These are phyloP conservation scores for Mus caroli DNA, from an alignment of 2,797 vertebrate species.

Conservation along the genomic window DNA sequence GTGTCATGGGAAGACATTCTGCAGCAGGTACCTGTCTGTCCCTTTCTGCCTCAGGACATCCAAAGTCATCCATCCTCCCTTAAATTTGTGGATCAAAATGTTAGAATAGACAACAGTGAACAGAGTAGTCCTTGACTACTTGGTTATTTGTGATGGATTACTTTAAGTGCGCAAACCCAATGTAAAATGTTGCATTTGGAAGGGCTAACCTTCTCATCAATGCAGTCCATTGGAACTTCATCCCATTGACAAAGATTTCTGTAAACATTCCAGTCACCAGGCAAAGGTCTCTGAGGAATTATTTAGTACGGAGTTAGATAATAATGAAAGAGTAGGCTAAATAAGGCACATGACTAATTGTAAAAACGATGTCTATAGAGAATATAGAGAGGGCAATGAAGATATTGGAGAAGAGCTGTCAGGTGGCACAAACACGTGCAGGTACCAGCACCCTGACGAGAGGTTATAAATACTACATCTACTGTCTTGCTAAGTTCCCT, in stretches of 20 bases:
- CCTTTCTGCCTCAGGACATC: neutral
- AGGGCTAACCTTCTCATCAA: neutral
- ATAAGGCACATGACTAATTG: neutral
- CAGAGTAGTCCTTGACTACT: neutral
- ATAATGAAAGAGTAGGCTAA: neutral
- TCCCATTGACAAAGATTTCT: conserved; percentile 12
- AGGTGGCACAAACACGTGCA: fast-evolving
- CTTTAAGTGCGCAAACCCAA: neutral
- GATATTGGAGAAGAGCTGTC: neutral
- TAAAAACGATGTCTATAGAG: neutral
- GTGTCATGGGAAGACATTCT: conserved; percentile 89
- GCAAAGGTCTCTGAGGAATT: conserved; percentile 24
- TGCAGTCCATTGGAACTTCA: neutral
- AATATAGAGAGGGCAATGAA: fast-evolving
- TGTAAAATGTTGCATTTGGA: neutral
- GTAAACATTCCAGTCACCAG: neutral
- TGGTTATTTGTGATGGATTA: neutral
- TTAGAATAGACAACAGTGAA: neutral
- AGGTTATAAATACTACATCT: no score
- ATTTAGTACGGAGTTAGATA: neutral
- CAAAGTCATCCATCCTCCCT: neutral
- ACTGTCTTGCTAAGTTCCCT: neutral
- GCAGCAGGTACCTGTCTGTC: conserved; percentile 89
- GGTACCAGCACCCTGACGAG: neutral
- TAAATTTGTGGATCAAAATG: neutral